A percentile compares a stretch with the other conserved stretches of the same genome.
Conservation (phyloP, 2,113 vertebrate species). For the Oncorhynchus nerka region DNA sequence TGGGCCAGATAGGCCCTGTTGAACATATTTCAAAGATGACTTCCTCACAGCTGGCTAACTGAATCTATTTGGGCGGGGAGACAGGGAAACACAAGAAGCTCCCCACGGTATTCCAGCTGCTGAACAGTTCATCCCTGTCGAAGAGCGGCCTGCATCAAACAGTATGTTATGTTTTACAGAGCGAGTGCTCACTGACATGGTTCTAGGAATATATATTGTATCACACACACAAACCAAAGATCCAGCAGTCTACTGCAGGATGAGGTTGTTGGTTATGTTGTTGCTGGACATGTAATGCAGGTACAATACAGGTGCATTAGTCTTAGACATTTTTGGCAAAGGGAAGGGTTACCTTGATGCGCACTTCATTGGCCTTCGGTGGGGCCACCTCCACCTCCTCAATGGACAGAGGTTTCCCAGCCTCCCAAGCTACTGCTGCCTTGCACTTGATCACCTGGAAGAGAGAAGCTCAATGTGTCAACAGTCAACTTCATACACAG, state of each 20-base stretch:
- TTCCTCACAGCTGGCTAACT: background rate
- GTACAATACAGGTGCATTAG: background rate
- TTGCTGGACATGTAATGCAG: no score
- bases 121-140: background rate
- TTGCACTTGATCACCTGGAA: conserved; percentile 81
- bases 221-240: no score
- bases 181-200: no score
- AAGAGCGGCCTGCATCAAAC: background rate
- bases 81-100: background rate
- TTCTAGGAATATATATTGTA: no score
- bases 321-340: background rate
- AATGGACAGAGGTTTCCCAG: conserved; percentile 73
- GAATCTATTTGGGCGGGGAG: background rate
- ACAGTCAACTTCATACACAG: no score
- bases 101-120: background rate
- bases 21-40: background rate
- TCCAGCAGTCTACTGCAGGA: no score
- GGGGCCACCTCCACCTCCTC: conserved; percentile 82
- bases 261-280: no score
- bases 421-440: conserved; percentile 80
- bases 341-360: conserved; percentile 73
- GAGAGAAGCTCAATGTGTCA: background rate
- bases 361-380: conserved; percentile 78
- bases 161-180: background rate
- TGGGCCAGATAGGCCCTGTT: background rate